Base-by-base conservation (phyloP, 2,113 vertebrate species). In the Rissa tridactyla region DNA sequence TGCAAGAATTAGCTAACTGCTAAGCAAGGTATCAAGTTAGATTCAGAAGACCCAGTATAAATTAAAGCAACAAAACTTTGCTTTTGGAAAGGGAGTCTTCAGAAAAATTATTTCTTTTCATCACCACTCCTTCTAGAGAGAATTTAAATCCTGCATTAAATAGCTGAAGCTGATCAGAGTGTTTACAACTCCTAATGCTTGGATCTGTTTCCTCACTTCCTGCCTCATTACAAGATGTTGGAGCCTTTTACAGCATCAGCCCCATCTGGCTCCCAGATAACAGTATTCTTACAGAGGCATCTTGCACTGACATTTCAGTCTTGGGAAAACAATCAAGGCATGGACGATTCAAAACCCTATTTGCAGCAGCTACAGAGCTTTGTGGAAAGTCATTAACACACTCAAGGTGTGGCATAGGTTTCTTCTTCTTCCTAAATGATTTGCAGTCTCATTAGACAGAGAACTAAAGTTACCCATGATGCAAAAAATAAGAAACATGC, bases 391-490 rank as follows among this genome's bases (percentile, higher is more conserved):
- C 72, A 52, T 21, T 4, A 47, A 44, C n/a, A 11, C 23, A 5
- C 49, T 60, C 49, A 6, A 73, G n/a, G 64, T n/a, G 11, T 7
- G 15, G 13, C 20, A 1, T 4, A 23, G 8, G 5, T 29, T 69
- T 46, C 51, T 12, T 15, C 47, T 47, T 49, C 47, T 49, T 40
- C 76, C 18, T 54, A 7, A 57, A 27, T 0, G 1, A 18, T 18
- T 7, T 62, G 13, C 16, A 5, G 5, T 46, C 21, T 65, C 12
- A 2, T 61, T 15, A 18, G 64, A 36, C 32, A 16, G 16, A 73
- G 58, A 12, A 25, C 0, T 1, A 0, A 51, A 34, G 10, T 0
- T 36, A 26, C 34, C 16, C 30, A 12, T 0, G 3, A 5, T 5
- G 11, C 5, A 40, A 58, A 55, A 47, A 10, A 10, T 0, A 23